Base-by-base conservation (phyloP, 2,888 invertebrate genomes). In the Papilio protenor region DNA sequence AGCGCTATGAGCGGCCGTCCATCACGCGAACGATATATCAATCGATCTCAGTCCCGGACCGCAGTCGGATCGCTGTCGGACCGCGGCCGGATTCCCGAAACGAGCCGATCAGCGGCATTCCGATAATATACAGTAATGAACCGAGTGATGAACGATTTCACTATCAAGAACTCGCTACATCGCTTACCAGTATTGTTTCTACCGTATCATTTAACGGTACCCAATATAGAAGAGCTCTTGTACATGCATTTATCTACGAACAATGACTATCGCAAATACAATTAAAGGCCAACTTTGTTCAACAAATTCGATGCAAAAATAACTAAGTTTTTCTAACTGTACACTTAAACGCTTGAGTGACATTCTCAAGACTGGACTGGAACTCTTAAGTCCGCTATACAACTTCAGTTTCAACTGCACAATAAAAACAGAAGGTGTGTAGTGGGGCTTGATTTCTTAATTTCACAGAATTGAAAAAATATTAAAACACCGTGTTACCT, bases 41-140 rank as follows among this genome's bases (percentile, higher is more conserved):
- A 84, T 84, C 85, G 84, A 84, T 85, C 85, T 83, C 81, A 79
- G 80, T 61, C 61, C 61, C 61, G 61, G 61, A 61, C 61, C 61
- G 61, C 61, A 27, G 27, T 61, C 61, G 61, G 61, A 61, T 61
- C 61, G 61, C 14, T 27, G 61, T 61, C 61, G 61, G 57, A 66
- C 73, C 40, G 57, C 57, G 73, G n/a, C 71, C 73, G 77, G 80
- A 81, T 78, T 79, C 78, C 80, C 81, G 82, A 82, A 83, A 83
- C 82, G 79, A 78, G 70, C 80, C 81, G 84, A 84, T 83, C 82
- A 81, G 81, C 82, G 81, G 82, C 84, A 81, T 81, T 80, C 77
- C 84, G 83, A 83, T 84, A 83, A 82, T 82, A 79, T 81, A 82
- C 81, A 73, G 81, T 84, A 83, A 83, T 82, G 84, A 83, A 81